Conservation (phyloP, 2,888 invertebrate genomes). For the Sceliomorpha sp. region DNA sequence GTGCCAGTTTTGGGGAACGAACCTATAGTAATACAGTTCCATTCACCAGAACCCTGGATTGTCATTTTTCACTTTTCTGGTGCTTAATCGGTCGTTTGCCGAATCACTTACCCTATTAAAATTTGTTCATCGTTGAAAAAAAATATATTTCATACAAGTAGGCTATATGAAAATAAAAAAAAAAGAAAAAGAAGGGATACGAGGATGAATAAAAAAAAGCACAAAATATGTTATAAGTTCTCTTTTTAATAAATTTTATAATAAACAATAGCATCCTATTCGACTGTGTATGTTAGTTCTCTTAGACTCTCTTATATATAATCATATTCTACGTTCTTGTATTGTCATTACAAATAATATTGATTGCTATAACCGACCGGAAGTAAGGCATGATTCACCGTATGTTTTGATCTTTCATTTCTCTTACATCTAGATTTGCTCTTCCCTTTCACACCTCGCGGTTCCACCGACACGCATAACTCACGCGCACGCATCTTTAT, state of each 20-base stretch:
- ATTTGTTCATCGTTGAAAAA: no score
- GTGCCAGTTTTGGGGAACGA: no score
- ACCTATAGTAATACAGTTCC: no score
- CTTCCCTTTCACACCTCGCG: conserved; percentile 30
- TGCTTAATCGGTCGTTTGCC: no score
- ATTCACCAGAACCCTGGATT: no score
- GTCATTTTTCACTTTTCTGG: no score
- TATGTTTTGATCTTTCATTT: conserved; percentile 56
- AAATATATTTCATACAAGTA: no score
- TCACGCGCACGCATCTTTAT: conserved; percentile 53
- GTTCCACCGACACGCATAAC: conserved; percentile 37
- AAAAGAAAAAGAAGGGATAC: neutral
- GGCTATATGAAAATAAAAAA: neutral
- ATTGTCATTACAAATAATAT: conserved; percentile 68
- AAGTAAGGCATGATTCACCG: conserved; percentile 68
- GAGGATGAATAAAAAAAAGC: no score
- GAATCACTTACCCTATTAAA: no score
- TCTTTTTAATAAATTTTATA: conserved; percentile 68
- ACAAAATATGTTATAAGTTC: conserved; percentile 42
- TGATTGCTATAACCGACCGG: conserved; percentile 62
- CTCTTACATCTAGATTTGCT: conserved; percentile 24
- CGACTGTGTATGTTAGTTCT: conserved; percentile 74
- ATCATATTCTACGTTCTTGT: conserved; percentile 68
- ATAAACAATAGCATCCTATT: conserved; percentile 75
- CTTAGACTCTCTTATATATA: conserved; percentile 76